Evolutionary conservation across 2,888 invertebrate genomes (phyloP).

Genomic region (Temnothorax rugatulus): DNA sequence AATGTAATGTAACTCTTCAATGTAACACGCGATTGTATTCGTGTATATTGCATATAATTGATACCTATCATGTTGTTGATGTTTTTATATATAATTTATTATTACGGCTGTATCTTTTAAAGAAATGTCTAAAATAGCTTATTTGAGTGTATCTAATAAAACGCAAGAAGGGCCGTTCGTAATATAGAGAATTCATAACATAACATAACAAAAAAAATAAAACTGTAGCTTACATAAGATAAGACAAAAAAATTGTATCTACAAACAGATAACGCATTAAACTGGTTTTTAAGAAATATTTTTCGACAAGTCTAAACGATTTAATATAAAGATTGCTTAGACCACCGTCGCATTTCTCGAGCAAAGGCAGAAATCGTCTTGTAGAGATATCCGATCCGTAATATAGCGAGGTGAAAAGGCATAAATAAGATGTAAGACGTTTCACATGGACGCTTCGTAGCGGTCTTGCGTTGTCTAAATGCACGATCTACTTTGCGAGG

Average conservation of each 20-base stretch:
- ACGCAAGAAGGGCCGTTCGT: not conserved
- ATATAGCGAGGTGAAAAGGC: not conserved
- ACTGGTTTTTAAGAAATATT: not conserved
- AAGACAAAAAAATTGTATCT: not conserved
- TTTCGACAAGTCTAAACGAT: not conserved
- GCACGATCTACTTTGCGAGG: constrained; percentile 16
- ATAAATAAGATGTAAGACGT: constrained; percentile 18
- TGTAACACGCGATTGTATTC: not conserved
- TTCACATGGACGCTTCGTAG: not conserved
- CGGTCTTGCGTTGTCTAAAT: not conserved
- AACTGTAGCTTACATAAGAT: not conserved
- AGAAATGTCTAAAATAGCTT: not conserved
- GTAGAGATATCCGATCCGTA: not conserved
- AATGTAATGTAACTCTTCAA: not conserved
- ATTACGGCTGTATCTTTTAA: not conserved
- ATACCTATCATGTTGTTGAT: not conserved
- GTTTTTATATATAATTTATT: not conserved
- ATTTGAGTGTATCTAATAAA: not conserved
- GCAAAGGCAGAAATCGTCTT: not conserved
- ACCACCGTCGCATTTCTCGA: not conserved
- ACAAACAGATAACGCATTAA: not conserved
- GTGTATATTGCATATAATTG: not conserved
- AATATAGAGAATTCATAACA: not conserved
- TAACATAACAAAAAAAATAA: not conserved
- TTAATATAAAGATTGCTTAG: not conserved